Percentiles rank a stretch among this genome's conserved stretches.
Conservation (phyloP, 1,140 invertebrate genomes). For the Drosophila pseudoobscura region DNA sequence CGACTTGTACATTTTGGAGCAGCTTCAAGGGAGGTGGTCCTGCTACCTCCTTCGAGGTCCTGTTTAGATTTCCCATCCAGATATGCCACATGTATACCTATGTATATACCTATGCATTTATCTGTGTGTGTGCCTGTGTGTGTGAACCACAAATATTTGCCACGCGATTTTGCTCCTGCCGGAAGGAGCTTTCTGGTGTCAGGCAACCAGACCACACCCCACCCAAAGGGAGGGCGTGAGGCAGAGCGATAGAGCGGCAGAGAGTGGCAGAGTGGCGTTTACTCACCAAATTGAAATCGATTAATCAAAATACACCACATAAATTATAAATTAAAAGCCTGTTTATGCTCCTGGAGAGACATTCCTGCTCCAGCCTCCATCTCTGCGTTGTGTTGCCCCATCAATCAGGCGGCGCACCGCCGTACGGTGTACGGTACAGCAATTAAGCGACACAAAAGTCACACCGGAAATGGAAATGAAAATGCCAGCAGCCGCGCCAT, state of each 20-base stretch:
- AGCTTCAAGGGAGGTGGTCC: constrained; percentile 1
- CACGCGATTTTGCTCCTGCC: constrained; percentile 6
- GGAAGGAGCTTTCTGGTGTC: constrained; percentile 48
- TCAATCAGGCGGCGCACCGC: constrained; percentile 7
- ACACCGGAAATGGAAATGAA: too few relatives aligned
- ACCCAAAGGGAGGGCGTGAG: too few relatives aligned
- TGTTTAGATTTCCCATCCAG: constrained; percentile 62
- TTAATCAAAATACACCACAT: constrained; percentile 74
- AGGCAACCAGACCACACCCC: constrained; percentile 59
- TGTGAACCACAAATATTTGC: constrained; percentile 60
- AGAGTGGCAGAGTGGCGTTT: constrained; percentile 16
- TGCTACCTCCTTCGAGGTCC: constrained; percentile 7
- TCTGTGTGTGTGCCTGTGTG: neutral
- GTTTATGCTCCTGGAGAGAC: constrained; percentile 36
- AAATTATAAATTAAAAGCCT: constrained; percentile 78
- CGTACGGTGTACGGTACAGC: constrained; percentile 20
- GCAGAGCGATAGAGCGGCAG: constrained; percentile 5
- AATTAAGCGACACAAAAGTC: constrained; percentile 52
- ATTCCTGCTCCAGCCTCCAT: neutral
- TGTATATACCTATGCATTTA: constrained; percentile 4
- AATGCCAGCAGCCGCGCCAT: neutral
- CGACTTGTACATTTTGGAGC: constrained; percentile 75
- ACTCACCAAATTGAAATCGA: constrained; percentile 68
- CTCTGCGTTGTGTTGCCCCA: neutral
- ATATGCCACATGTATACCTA: constrained; percentile 51